Conservation (phyloP, 2,113 vertebrate species). For the Micromys minutus region DNA sequence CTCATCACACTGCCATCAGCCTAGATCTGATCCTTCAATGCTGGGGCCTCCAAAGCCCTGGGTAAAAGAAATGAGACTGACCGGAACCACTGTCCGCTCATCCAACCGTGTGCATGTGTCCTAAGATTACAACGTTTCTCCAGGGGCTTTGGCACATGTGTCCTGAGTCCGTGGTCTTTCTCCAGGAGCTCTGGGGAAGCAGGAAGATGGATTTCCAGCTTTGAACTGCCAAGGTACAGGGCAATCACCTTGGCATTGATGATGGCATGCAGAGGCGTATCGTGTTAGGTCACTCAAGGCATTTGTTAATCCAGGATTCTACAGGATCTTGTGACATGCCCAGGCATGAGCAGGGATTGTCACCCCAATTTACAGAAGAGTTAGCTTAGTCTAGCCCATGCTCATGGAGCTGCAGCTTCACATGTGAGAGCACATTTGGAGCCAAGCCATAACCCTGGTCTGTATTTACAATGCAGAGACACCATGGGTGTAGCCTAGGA, state of each 20-base stretch:
- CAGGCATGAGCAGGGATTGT: fast-evolving
- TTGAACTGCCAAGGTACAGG: not conserved
- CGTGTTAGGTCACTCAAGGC: not conserved
- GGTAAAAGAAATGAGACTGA: not conserved
- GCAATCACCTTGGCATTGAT: not conserved
- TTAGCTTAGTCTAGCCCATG: fast-evolving
- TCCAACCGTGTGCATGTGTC: not conserved
- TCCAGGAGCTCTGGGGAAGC: not conserved
- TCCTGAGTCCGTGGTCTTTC: not conserved
- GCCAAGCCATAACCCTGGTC: not conserved
- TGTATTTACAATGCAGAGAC: not conserved
- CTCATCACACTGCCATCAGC: not conserved
- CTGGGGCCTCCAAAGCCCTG: not conserved
- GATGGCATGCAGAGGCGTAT: fast-evolving
- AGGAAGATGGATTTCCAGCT: not conserved
- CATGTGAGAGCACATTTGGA: fast-evolving
- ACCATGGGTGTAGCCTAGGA: not conserved
- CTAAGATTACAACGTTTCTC: not conserved
- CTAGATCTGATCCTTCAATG: not conserved
- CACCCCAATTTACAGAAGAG: not conserved
- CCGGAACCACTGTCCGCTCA: not conserved
- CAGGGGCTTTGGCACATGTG: fast-evolving
- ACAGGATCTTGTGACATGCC: too few species aligned
- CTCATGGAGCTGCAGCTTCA: fast-evolving
- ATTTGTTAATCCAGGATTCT: not conserved